These are phyloP conservation scores for Rhynchomys soricoides DNA, from an alignment of 2,113 vertebrate species.

Conservation along the genomic window DNA sequence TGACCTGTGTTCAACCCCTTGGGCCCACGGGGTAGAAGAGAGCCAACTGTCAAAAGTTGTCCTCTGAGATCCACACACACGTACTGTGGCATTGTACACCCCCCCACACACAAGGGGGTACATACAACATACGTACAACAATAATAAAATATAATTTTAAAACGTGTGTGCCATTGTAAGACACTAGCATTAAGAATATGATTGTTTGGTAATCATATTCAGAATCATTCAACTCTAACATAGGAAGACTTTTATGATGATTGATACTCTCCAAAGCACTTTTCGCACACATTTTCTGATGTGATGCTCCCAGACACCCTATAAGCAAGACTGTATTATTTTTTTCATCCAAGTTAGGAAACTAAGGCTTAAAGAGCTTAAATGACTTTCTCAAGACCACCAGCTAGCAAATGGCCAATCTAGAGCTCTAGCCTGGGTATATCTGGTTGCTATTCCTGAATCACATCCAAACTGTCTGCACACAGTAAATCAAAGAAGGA, in stretches of 20 bases:
- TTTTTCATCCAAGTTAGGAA: constrained; percentile 50
- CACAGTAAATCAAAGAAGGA: background rate
- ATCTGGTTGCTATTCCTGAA: background rate
- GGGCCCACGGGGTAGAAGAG: background rate
- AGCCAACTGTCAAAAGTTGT: background rate
- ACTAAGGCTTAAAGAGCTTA: constrained; percentile 18
- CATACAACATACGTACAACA: background rate
- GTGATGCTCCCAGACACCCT: background rate
- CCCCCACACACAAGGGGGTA: too few relatives aligned
- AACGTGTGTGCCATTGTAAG: background rate
- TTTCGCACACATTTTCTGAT: constrained; percentile 21
- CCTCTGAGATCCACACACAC: background rate
- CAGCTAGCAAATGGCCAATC: background rate
- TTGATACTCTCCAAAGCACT: background rate
- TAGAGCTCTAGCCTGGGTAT: background rate
- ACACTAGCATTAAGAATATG: background rate
- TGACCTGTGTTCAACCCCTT: background rate
- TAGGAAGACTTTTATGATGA: background rate
- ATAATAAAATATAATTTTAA: background rate
- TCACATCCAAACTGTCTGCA: background rate
- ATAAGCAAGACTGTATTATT: background rate
- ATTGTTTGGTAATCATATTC: background rate
- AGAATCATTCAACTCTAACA: constrained; percentile 40
- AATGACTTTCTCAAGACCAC: constrained; percentile 40
- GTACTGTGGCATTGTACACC: background rate